Conservation (phyloP, 1,140 invertebrate genomes). For the Anoplophora glabripennis region DNA sequence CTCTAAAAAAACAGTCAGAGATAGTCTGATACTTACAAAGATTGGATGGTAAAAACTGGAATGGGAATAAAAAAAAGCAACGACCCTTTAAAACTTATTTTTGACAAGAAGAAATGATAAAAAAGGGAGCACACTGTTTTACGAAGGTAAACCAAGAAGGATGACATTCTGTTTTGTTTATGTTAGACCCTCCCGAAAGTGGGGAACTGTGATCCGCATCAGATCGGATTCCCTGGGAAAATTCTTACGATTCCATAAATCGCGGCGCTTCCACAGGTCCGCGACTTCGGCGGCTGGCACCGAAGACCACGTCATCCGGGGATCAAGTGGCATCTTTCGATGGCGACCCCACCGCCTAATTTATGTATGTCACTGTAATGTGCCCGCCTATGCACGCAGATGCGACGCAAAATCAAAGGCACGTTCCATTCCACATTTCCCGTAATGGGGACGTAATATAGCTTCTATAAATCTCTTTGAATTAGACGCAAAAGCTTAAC, state of each 20-base stretch:
- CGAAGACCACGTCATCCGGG: neutral
- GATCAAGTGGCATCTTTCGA: constrained; percentile 3
- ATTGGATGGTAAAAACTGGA: no score
- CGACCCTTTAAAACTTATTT: neutral
- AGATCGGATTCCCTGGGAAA: no score
- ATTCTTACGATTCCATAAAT: constrained; percentile 3
- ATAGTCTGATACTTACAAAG: no score
- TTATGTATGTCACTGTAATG: constrained; percentile 4
- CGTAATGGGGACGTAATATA: neutral
- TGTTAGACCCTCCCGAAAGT: neutral
- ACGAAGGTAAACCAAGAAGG: neutral
- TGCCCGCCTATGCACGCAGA: neutral
- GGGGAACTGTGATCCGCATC: no score
- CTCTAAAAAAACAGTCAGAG: no score
- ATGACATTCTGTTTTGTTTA: neutral
- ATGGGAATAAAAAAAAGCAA: no score
- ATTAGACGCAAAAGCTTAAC: neutral
- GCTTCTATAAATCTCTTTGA: neutral
- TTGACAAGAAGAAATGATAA: neutral
- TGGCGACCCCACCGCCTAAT: constrained; percentile 6
- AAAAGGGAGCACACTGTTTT: neutral
- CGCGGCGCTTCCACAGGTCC: neutral
- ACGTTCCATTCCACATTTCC: neutral
- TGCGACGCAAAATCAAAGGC: neutral
- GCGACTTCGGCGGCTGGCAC: neutral